phyloP scores from a whole-genome alignment of 2,797 vertebrate genomes.

The Chromobotia macracanthus region DNA sequence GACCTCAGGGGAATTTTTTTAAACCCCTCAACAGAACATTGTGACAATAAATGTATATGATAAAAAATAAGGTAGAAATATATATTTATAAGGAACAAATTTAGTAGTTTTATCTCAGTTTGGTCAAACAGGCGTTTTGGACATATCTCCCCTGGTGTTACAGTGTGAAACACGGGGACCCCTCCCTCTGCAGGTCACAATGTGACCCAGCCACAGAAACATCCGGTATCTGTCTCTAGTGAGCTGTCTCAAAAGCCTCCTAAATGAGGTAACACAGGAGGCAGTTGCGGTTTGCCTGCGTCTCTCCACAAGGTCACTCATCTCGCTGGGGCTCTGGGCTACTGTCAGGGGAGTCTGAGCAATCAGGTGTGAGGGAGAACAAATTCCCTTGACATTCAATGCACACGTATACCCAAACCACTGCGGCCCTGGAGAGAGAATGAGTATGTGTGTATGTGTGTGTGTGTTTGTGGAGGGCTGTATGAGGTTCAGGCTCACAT shows the following conservation, averaged over 20 bases:
- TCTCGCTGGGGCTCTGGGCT: constrained; percentile 60
- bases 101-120: background rate
- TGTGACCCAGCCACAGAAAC: constrained; percentile 35
- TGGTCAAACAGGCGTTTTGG: background rate
- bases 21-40: background rate
- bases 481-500: constrained; percentile 9
- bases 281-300: constrained; percentile 65
- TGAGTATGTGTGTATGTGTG: too few species aligned
- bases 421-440: too few species aligned
- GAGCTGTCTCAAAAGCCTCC: constrained; percentile 66
- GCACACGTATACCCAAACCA: constrained; percentile 15
- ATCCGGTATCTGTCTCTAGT: constrained; percentile 72
- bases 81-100: background rate
- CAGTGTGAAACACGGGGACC: background rate
- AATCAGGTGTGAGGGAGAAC: constrained; percentile 66
- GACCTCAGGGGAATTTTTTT: background rate
- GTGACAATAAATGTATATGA: background rate
- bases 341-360: constrained; percentile 64
- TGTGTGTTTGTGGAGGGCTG: background rate
- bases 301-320: constrained; percentile 73
- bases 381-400: constrained; percentile 19
- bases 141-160: background rate
- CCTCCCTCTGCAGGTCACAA: constrained; percentile 25
- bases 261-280: constrained; percentile 68
- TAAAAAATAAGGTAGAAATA: background rate